A percentile compares a stretch with the other conserved stretches of the same genome.
phyloP scores from a whole-genome alignment of 1,140 invertebrate genomes.

The Aphis craccivora region DNA sequence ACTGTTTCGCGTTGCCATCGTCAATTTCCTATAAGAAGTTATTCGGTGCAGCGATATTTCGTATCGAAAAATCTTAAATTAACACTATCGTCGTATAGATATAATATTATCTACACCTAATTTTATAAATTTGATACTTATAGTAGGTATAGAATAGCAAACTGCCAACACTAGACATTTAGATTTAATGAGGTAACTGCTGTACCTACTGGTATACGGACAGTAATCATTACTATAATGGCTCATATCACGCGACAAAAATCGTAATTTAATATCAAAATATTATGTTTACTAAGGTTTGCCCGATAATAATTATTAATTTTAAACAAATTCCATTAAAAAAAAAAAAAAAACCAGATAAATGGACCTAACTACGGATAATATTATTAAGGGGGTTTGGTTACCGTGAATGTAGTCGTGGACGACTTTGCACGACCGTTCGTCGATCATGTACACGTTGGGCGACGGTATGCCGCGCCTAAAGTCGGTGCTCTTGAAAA shows the following conservation, averaged over 20 bases:
- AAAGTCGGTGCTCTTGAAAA: constrained; percentile 33
- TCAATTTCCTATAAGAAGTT: not conserved
- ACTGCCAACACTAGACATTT: not conserved
- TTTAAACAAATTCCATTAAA: not conserved
- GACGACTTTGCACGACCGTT: constrained; percentile 24
- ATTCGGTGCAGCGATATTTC: not conserved
- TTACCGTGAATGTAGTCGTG: constrained; percentile 23
- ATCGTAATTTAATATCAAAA: not conserved
- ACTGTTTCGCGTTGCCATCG: not conserved
- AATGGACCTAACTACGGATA: not conserved
- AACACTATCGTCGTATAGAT: not conserved
- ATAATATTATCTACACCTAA: not conserved
- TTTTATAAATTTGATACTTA: not conserved
- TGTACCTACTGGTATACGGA: not conserved
- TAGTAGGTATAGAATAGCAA: no score
- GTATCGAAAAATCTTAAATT: not conserved
- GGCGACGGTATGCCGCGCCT: constrained; percentile 59
- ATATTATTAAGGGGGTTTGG: not conserved
- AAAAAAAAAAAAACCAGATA: not conserved
- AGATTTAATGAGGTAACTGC: not conserved
- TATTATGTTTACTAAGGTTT: not conserved
- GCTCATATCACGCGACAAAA: not conserved
- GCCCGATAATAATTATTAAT: not conserved
- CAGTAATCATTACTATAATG: not conserved
- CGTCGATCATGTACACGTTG: constrained; percentile 60